Evolutionary conservation across 1,140 invertebrate species (phyloP), one percentile per base, ranked within the genome.

Genomic region (Danaus melanippus): DNA sequence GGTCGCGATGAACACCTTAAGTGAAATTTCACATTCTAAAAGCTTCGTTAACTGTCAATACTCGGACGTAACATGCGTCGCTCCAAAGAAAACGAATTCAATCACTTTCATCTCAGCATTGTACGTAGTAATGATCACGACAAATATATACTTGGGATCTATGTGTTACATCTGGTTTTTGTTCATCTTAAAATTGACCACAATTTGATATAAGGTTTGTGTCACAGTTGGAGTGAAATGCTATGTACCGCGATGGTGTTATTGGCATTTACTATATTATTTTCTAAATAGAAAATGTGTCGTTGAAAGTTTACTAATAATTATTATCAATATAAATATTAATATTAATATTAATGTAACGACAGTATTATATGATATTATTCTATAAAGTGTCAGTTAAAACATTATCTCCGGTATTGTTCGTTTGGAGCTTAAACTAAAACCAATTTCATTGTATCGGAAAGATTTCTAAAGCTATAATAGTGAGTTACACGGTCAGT

Each of bases 41-140:
- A 67, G 62, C 61, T 56, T 47, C 53, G 53, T 53, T 53, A 60
- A 66, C 60, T 66, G 67, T 69, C 64, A 66, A 66, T 66, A 66
- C 58, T 54, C 62, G 44, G 59, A 57, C 46, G 46, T 46, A 62
- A 62, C 62, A 56, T 54, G 59, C 46, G 60, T 11, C 53, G 21
- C 21, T 32, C 42, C 62, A 53, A 65, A 59, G 69, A 77, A 74
- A 79, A 68, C 66, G 69, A 76, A 73, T 67, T 71, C 75, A 74
- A 78, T 80, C 77, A 83, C 79, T 83, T 83, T 83, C 76, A 82
- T 82, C 69, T 75, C 57, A 53, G 58, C 55, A 64, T 71, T 78
- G 66, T 71, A 52, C 56, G 48, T 49, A 56, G 70, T 71, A 71
- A 75, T 75, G 75, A 72, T 76, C 69, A 70, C 58, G 64, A 78